These are phyloP conservation scores for Sebastes dallii DNA, from an alignment of 2,797 vertebrate species.

Conservation along the genomic window DNA sequence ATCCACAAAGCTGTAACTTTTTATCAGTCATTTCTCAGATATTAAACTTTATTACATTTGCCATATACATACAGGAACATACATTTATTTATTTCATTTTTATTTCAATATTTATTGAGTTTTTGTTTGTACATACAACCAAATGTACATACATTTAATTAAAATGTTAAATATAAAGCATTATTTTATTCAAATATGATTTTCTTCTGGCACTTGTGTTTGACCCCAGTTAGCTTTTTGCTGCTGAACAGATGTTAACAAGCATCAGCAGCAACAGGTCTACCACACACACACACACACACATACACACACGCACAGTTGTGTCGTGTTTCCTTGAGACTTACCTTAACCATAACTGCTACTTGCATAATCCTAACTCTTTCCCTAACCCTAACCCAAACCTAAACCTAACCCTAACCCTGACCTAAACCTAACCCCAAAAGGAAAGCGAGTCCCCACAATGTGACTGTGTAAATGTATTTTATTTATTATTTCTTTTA, in stretches of 20 bases:
- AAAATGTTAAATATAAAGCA: neutral
- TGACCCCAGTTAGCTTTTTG: neutral
- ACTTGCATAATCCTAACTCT: neutral
- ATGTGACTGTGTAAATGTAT: neutral
- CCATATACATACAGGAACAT: too few species aligned
- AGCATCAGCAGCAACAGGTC: conserved; percentile 12
- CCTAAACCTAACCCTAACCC: too few species aligned
- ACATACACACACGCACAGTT: neutral
- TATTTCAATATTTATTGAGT: too few species aligned
- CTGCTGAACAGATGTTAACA: conserved; percentile 29
- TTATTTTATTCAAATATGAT: neutral
- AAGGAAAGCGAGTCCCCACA: neutral
- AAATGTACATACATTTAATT: neutral
- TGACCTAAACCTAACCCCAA: neutral
- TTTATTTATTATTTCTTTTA: too few species aligned
- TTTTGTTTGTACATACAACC: too few species aligned
- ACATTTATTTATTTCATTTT: neutral
- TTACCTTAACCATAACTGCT: neutral
- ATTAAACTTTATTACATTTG: neutral
- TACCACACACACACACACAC: neutral
- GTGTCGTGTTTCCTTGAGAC: neutral
- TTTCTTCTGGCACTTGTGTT: neutral
- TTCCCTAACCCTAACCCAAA: neutral
- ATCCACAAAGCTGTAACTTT: neutral
- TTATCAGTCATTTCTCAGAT: neutral